Percentiles rank a stretch among this genome's conserved stretches.
Evolutionary conservation across 2,888 invertebrate species (phyloP).

Genomic region (Stenodera caucasica): DNA sequence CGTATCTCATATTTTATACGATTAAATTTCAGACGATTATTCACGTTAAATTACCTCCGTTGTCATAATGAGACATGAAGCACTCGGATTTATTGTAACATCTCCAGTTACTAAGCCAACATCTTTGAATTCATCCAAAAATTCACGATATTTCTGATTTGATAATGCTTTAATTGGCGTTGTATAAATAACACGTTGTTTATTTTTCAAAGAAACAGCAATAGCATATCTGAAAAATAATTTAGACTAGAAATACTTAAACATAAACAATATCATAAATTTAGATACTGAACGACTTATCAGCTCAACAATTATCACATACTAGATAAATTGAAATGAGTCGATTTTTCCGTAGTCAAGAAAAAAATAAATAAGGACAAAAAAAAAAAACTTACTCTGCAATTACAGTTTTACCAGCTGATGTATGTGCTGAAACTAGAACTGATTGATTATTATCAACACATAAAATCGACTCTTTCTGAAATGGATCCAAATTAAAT

Average conservation of each 20-base stretch:
- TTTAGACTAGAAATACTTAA: too few species aligned
- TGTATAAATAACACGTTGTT: slow-evolving; percentile 98
- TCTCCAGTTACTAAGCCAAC: slow-evolving; percentile 99
- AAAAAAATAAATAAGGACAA: not conserved
- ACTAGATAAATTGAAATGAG: not conserved
- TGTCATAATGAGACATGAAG: slow-evolving; percentile 98
- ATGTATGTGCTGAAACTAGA: slow-evolving; percentile 98
- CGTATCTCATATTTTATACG: not conserved
- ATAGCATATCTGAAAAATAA: slow-evolving; percentile 77
- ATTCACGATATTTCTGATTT: slow-evolving; percentile 98
- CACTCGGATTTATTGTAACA: slow-evolving; percentile 98
- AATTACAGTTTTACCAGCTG: slow-evolving; percentile 99
- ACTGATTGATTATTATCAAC: slow-evolving; percentile 98
- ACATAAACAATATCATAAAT: too few species aligned
- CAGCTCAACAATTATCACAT: not conserved
- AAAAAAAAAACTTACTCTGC: slow-evolving; percentile 77
- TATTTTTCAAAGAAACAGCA: slow-evolving; percentile 88
- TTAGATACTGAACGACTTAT: not conserved
- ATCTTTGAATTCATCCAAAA: slow-evolving; percentile 95
- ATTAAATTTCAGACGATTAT: not conserved
- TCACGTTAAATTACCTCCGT: slow-evolving; percentile 73
- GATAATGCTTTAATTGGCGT: slow-evolving; percentile 99
- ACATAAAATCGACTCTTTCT: slow-evolving; percentile 94
- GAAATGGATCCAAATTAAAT: slow-evolving; percentile 96
- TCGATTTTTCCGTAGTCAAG: not conserved